A percentile compares a stretch with the other conserved stretches of the same genome.
Conservation (phyloP, 2,113 vertebrate species). For the Gallinago undulata region DNA sequence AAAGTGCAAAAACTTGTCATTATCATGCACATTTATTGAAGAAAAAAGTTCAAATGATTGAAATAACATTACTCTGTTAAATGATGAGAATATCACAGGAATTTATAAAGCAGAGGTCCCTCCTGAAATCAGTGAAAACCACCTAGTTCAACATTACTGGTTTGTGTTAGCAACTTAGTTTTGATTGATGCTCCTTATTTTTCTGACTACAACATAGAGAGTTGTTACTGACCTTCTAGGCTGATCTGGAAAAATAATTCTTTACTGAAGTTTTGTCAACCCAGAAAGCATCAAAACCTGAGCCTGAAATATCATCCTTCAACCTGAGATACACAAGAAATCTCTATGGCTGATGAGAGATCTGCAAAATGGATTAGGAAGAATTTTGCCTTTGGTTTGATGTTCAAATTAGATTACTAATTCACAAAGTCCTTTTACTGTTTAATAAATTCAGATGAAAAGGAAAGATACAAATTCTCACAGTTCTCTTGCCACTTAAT, state of each 20-base stretch:
- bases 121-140: neutral
- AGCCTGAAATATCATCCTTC: conserved; percentile 20
- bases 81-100: neutral
- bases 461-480: conserved; percentile 66
- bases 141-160: neutral
- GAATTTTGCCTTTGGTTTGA: conserved; percentile 65
- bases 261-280: neutral
- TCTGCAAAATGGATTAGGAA: neutral
- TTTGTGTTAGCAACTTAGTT: neutral
- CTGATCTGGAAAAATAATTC: neutral
- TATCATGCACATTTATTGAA: neutral
- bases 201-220: neutral
- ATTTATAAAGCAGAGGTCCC: neutral
- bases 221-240: neutral
- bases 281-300: neutral
- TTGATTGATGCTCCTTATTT: neutral
- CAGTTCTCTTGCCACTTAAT: conserved; percentile 52
- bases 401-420: conserved; percentile 68
- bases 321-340: conserved; percentile 6
- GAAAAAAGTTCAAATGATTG: neutral
- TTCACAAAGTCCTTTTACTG: conserved; percentile 47
- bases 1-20: neutral
- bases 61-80: neutral
- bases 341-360: conserved; percentile 23
- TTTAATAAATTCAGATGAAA: conserved; percentile 69